A percentile compares a stretch with the other conserved stretches of the same genome.
Conservation (phyloP, 2,797 vertebrate genomes). For the Schizopygopsis pylzovi region DNA sequence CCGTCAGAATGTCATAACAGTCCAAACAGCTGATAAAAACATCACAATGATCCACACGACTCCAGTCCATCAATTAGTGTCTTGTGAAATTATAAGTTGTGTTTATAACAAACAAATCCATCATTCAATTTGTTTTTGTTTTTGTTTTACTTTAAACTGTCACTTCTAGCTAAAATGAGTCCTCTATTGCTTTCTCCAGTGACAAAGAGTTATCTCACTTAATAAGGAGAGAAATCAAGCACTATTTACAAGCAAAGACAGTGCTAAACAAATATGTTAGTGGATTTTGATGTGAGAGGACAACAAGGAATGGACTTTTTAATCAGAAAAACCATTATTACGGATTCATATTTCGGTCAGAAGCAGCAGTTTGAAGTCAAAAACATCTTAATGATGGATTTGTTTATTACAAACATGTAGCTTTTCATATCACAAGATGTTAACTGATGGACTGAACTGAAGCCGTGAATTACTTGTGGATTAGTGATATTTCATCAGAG, state of each 20-base stretch:
- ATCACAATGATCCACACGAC: neutral
- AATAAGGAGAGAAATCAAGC: neutral
- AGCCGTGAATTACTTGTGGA: neutral
- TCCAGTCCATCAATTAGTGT: neutral
- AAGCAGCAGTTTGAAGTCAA: neutral
- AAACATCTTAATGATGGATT: neutral
- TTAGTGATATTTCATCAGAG: neutral
- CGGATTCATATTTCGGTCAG: neutral
- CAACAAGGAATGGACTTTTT: neutral
- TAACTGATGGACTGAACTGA: neutral
- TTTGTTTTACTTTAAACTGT: neutral
- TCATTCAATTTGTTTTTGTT: neutral
- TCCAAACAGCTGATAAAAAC: neutral
- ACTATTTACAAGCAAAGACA: neutral
- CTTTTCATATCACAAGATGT: neutral
- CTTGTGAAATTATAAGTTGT: too few species aligned
- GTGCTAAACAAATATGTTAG: neutral
- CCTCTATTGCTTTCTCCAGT: neutral
- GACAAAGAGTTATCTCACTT: neutral
- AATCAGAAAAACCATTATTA: neutral
- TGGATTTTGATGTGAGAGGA: neutral
- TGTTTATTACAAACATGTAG: neutral
- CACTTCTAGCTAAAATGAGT: neutral
- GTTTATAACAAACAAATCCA: too few species aligned
- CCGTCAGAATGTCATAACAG: too few species aligned